Base-by-base conservation (phyloP, 1,140 invertebrate genomes). In the Holcopasites calliopsidis region DNA sequence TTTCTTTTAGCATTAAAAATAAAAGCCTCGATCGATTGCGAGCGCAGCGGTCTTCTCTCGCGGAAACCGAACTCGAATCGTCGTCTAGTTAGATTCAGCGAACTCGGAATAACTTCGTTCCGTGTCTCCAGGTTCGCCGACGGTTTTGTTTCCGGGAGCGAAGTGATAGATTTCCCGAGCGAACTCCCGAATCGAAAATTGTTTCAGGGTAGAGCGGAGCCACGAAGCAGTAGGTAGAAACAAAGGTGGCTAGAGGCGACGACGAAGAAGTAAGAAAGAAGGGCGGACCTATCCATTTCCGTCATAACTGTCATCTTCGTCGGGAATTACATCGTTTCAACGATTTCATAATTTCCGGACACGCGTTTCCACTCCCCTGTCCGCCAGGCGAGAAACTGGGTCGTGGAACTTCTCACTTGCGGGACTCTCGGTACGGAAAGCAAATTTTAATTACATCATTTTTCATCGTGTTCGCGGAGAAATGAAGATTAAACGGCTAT, bases 151-250 rank as follows among this genome's bases (percentile, higher is more conserved):
- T 80, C 70, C 77, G 64, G 61, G 6, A n/a, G n/a, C 35, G 50
- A 40, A 61, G 49, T 57, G 77, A 80, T 74, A 69, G 77, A 79
- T 80, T 80, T 75, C 77, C 69, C 61, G 21, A 35, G 55, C 57
- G 68, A 80, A 79, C 78, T 80, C 77, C 76, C 47, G n/a, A 58
- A 75, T 76, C 79, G 77, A 80, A 76, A 62, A 80, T 80, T 69
- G 64, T 55, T 62, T 73, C 49, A 13, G 31, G 38, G 38, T 6
- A 28, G 10, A 13, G 35, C n/a, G 1, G 23, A 3, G n/a, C n/a
- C n/a, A 6, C 52, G 42, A 33, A 4, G 7, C 18, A 23, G 38
- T 3, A 23, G 28, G 49, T 8, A 1, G 42, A 35, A 26, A 54
- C 38, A 62, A 44, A 42, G n/a, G 18, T 33, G n/a, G n/a, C 1